Evolutionary conservation across 2,888 invertebrate genomes (phyloP).

Genomic region (Pocota personata): DNA sequence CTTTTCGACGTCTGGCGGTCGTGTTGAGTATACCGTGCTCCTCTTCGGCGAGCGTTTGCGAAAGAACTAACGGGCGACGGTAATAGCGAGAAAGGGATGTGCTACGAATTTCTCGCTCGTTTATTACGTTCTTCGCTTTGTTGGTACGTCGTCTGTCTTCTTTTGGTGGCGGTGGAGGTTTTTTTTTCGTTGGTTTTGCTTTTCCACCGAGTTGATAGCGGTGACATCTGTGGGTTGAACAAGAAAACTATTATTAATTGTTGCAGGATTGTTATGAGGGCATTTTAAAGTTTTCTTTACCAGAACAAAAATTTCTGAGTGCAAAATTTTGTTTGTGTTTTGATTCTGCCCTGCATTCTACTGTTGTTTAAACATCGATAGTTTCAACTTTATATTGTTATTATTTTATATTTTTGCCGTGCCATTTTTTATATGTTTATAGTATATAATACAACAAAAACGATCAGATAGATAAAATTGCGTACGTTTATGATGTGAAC

Average conservation of each 20-base stretch:
- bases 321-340: no score
- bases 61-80: slow-evolving; percentile 65
- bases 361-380: no score
- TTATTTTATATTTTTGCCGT: no score
- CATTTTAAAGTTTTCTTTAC: no score
- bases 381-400: no score
- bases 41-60: slow-evolving; percentile 71
- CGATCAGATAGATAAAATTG: no score
- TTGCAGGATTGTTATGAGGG: slow-evolving; percentile 13
- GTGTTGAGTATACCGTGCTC: slow-evolving; percentile 52
- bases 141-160: slow-evolving; percentile 55
- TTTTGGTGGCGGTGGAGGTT: slow-evolving; percentile 30
- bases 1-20: slow-evolving; percentile 45
- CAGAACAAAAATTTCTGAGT: no score
- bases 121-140: slow-evolving; percentile 56
- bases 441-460: no score
- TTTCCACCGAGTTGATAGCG: neutral
- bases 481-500: no score
- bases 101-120: slow-evolving; percentile 75
- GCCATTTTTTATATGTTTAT: no score
- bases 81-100: slow-evolving; percentile 72
- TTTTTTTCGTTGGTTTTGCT: slow-evolving; percentile 21
- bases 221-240: slow-evolving; percentile 31
- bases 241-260: neutral
- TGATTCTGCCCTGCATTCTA: no score